Percentiles rank a stretch among this genome's conserved stretches.
These are phyloP conservation scores for Drosophila pseudotalamancana DNA, from an alignment of 2,888 invertebrate species.

Conservation along the genomic window DNA sequence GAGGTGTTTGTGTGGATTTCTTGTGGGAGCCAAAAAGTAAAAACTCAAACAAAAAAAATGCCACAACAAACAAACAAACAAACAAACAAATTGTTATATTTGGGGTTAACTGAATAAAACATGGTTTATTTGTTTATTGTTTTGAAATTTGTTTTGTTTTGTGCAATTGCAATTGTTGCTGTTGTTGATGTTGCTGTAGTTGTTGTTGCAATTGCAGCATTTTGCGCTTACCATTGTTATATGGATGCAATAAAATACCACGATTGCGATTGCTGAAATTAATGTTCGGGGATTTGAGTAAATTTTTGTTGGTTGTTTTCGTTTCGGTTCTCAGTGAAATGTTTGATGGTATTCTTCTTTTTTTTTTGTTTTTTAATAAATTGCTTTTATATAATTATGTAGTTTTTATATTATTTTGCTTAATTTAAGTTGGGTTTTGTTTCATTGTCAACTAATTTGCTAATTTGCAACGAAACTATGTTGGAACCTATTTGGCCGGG, in stretches of 20 bases:
- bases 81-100: constrained; percentile 3
- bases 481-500: constrained; percentile 50
- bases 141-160: constrained; percentile 21
- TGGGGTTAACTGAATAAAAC: too few species aligned
- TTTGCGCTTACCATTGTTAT: constrained; percentile 86
- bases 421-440: constrained; percentile 20
- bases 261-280: constrained; percentile 84
- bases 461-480: constrained; percentile 43
- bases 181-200: constrained; percentile 54
- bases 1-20: not conserved
- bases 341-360: constrained; percentile 19
- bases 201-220: constrained; percentile 74
- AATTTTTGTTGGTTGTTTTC: constrained; percentile 46
- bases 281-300: constrained; percentile 78
- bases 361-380: constrained; percentile 7
- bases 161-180: constrained; percentile 62
- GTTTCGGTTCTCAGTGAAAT: constrained; percentile 41
- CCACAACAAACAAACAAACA: constrained; percentile 43
- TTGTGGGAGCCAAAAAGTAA: constrained; percentile 2
- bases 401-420: constrained; percentile 11
- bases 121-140: constrained; percentile 5
- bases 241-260: constrained; percentile 86
- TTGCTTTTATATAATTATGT: constrained; percentile 25
- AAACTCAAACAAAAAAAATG: constrained; percentile 23
- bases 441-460: constrained; percentile 48